Percentiles rank a stretch among this genome's conserved stretches.
These are phyloP conservation scores for Furcula furcula DNA, from an alignment of 2,888 invertebrate species.

Conservation along the genomic window DNA sequence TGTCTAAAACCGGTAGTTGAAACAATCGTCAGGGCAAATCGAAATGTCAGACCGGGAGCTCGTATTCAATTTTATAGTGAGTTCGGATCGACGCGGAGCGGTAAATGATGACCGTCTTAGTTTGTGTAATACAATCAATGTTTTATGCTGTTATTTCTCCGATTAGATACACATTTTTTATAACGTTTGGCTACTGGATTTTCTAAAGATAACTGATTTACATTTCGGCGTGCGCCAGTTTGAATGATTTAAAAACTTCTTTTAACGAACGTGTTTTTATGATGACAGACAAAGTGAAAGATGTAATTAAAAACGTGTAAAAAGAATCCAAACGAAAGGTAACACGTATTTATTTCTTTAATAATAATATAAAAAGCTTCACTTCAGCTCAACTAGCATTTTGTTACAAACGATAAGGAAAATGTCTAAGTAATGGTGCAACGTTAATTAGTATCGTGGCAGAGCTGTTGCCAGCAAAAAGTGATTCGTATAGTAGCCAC, in stretches of 20 bases:
- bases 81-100: conserved; percentile 35
- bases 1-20: conserved; percentile 68
- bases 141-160: conserved; percentile 39
- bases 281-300: neutral
- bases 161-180: conserved; percentile 31
- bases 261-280: neutral
- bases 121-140: conserved; percentile 41
- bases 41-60: conserved; percentile 45
- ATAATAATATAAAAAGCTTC: too few species aligned
- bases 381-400: too few species aligned
- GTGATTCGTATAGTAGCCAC: conserved; percentile 9
- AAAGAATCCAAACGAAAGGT: neutral
- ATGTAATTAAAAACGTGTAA: neutral
- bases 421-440: too few species aligned
- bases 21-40: conserved; percentile 67
- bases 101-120: conserved; percentile 42
- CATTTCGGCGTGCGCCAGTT: conserved; percentile 3
- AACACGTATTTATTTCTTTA: too few species aligned
- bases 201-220: conserved; percentile 10
- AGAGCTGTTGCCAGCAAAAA: neutral
- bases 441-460: neutral
- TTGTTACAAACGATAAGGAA: too few species aligned
- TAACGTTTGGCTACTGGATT: conserved; percentile 28
- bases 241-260: neutral
- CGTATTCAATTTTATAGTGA: conserved; percentile 50